These are phyloP conservation scores for Corythornis vintsioides DNA, from an alignment of 2,113 vertebrate species.

Conservation along the genomic window DNA sequence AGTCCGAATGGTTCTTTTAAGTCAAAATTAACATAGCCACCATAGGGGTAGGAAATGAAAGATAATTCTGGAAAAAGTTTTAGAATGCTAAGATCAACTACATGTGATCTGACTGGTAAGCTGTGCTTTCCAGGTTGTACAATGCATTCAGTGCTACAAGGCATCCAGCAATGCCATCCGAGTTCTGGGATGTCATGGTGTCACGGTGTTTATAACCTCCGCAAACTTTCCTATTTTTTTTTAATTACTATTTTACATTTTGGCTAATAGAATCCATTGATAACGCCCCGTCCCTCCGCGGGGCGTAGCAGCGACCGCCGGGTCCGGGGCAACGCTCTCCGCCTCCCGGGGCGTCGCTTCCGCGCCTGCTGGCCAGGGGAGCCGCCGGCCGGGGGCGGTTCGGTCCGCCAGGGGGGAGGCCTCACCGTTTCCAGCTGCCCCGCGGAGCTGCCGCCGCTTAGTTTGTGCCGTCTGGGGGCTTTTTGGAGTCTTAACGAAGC, in stretches of 20 bases:
- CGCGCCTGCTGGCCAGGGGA: too few species aligned
- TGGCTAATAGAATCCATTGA: neutral
- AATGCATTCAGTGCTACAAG: neutral
- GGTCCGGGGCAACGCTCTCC: fast-evolving
- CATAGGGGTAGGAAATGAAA: neutral
- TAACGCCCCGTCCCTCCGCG: neutral
- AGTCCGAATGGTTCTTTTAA: neutral
- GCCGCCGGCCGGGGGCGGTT: neutral
- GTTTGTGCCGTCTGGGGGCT: too few species aligned
- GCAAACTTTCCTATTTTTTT: neutral
- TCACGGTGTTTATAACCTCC: neutral
- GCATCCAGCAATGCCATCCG: neutral
- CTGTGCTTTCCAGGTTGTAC: neutral
- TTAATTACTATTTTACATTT: neutral
- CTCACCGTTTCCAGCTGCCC: fast-evolving
- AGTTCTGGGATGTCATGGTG: neutral
- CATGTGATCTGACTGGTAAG: neutral
- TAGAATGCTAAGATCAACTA: neutral
- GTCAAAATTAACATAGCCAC: neutral
- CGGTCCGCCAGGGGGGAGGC: fast-evolving
- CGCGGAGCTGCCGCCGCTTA: fast-evolving
- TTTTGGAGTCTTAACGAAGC: too few species aligned
- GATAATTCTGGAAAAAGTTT: neutral
- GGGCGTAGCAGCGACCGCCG: fast-evolving
- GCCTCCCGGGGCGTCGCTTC: fast-evolving